Evolutionary conservation across 2,797 vertebrate species (phyloP).

Genomic region (Pempheris klunzingeri): DNA sequence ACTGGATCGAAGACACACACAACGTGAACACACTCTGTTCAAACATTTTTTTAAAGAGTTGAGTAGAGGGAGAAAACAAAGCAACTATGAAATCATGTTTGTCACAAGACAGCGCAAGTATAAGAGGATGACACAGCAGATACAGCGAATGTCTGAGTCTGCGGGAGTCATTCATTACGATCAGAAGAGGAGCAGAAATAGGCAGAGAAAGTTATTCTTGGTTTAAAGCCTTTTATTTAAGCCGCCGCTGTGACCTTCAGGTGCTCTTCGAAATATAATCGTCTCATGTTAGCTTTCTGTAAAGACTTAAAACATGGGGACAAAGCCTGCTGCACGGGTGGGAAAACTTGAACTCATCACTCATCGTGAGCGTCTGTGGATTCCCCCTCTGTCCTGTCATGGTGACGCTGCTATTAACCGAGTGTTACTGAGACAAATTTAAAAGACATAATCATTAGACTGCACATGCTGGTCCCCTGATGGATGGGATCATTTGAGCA

Average conservation of each 20-base stretch:
- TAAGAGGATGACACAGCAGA: background rate
- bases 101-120: background rate
- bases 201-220: background rate
- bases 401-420: slow-evolving; percentile 51
- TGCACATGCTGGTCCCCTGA: slow-evolving; percentile 47
- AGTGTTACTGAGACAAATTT: slow-evolving; percentile 60
- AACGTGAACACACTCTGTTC: background rate
- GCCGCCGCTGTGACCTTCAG: background rate
- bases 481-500: slow-evolving; percentile 55
- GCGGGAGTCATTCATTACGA: slow-evolving; percentile 24
- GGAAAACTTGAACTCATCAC: slow-evolving; percentile 31
- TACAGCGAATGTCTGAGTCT: background rate
- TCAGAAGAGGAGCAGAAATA: background rate
- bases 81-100: background rate
- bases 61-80: accelerated
- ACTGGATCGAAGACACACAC: background rate
- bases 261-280: slow-evolving; percentile 35
- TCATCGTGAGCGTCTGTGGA: slow-evolving; percentile 36
- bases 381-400: slow-evolving; percentile 39
- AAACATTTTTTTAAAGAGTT: background rate
- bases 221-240: background rate
- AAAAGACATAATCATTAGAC: slow-evolving; percentile 70
- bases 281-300: slow-evolving; percentile 30
- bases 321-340: background rate
- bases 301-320: background rate